Base-by-base conservation (phyloP, 2,888 invertebrate genomes). In the Agriopis marginaria region DNA sequence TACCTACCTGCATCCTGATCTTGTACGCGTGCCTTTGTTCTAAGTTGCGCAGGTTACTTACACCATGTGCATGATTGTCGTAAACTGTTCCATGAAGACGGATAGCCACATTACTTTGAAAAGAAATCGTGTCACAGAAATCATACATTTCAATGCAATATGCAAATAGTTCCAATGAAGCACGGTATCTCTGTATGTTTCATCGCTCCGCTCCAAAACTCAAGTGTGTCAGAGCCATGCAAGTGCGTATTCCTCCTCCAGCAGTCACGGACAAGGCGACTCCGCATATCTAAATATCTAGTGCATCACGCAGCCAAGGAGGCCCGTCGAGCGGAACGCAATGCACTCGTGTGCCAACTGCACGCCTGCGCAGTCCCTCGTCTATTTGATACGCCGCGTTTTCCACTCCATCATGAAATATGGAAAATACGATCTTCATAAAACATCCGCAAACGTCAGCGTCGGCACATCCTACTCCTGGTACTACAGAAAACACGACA, bases 391-490 rank as follows among this genome's bases (percentile, higher is more conserved):
- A 12, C 11, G 32, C 23, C 80, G 83, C 74, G 79, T 81, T 78
- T 78, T 79, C 72, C 80, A 82, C 75, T 84, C 84, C 84, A 89
- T 84, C 84, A 94, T 94, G 94, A 94, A 94, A 87, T 87, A 94
- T 89, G 94, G 94, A 84, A 94, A 94, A 89, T 94, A 94, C 86
- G 88, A 93, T 86, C 89, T 94, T 75, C 88, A 91, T 83, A 94
- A 94, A 86, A 91, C 89, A 75, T 91, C 93, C 75, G 88, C 91
- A 75, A 91, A 93, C 80, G 80, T 89, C 79, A 93, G 92, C 77
- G 86, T 93, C 76, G 93, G 93, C 66, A 94, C 94, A 56, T 94
- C 94, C 53, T 93, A 92, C 77, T 94, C 94, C 69, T 94, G 94
- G 94, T 93, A 93, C 82, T 94, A 94, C 83, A 90, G 82, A 81